Evolutionary conservation across 2,888 invertebrate genomes (phyloP).

Genomic region (Dioctria linearis): DNA sequence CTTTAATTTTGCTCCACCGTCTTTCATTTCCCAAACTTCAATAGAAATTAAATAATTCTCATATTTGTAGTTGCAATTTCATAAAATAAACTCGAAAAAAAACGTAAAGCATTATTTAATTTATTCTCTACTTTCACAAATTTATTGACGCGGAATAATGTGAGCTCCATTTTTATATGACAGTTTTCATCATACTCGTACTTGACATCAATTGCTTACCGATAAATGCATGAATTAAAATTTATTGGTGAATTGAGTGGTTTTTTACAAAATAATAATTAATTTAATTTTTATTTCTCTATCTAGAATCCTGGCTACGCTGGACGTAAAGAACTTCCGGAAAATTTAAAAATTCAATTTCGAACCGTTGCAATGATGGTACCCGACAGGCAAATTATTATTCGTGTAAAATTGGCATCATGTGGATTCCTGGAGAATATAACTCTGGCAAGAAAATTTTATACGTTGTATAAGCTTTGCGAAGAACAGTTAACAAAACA

Average conservation of each 20-base stretch:
- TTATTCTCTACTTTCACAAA: too few species aligned
- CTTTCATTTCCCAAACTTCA: too few species aligned
- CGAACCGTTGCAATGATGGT: constrained; percentile 99
- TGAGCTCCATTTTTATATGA: too few species aligned
- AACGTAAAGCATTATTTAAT: too few species aligned
- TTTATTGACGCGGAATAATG: too few species aligned
- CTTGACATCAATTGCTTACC: background rate
- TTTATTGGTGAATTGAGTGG: too few species aligned
- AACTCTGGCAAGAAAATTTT: constrained; percentile 94
- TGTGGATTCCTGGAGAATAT: constrained; percentile 98
- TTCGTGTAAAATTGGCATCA: constrained; percentile 94
- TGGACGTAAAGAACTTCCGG: constrained; percentile 95
- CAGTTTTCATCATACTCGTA: too few species aligned
- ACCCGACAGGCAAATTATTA: constrained; percentile 97
- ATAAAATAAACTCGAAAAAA: too few species aligned
- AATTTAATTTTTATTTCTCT: background rate
- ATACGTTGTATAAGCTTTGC: constrained; percentile 95
- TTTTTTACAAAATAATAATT: background rate
- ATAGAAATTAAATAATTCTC: too few species aligned
- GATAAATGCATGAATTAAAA: background rate
- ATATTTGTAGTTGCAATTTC: too few species aligned
- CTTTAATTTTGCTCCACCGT: too few species aligned
- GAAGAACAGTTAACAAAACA: constrained; percentile 98
- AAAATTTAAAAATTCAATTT: constrained; percentile 98
- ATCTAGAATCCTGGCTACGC: constrained; percentile 96